Evolutionary conservation across 2,113 vertebrate genomes (phyloP), one percentile per base, ranked within the genome.

Genomic region (Hymenochirus boettgeri): DNA sequence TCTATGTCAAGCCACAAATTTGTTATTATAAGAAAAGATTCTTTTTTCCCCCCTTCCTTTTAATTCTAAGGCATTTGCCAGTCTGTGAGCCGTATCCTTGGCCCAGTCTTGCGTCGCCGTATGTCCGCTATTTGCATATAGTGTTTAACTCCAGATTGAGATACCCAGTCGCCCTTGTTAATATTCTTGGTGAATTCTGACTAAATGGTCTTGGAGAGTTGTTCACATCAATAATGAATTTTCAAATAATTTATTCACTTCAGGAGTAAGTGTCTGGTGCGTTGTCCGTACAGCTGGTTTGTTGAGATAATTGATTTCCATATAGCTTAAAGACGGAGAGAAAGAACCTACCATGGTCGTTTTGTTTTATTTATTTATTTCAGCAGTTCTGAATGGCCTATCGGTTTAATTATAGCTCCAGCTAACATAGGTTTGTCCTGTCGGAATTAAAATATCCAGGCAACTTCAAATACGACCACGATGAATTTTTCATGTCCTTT

Each of bases 281-380:
- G 83, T 85, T 79, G 86, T 88, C 87, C 90, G 93, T 89, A 88
- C 89, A 89, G 83, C 88, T 88, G 90, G 85, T 94, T 92, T 90
- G 87, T 81, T 80, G 89, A 94, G 91, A 92, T 93, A 94, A 94
- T 92, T 93, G 93, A 94, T 93, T 96, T 92, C 89, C 87, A 85
- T 90, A 91, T 89, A 91, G 89, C 91, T 93, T 86, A 88, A 93
- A 92, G 89, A 92, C 74, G 81, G 75, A 81, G 77, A 76, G 82
- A 79, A 81, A 84, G 83, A 85, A 80, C 80, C 79, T 75, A 57
- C 70, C 62, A 77, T 61, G 0, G 74, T n/a, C n/a, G 74, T 80
- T n/a, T n/a, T n/a, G n/a, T n/a, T n/a, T n/a, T n/a, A n/a, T n/a
- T n/a, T n/a, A n/a, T n/a, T n/a, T n/a, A n/a, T n/a, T 88, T 73